Base-by-base conservation (phyloP, 2,797 vertebrate genomes). In the Tragelaphus oryx region DNA sequence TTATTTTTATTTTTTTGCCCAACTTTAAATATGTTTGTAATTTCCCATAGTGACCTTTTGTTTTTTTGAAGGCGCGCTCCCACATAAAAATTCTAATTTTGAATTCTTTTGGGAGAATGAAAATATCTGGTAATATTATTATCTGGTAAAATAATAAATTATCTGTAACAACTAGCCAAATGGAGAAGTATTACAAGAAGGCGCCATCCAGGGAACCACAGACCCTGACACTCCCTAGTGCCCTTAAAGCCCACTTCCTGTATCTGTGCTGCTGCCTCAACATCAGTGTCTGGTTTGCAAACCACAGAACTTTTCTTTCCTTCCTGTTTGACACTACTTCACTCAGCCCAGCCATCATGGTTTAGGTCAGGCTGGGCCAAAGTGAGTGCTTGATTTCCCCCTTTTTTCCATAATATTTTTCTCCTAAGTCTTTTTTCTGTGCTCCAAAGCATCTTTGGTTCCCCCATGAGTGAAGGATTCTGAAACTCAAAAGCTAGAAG, bases 401-500 rank as follows among this genome's bases (percentile, higher is more conserved):
- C 28, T 30, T 30, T 48, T 54, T 57, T 46, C 60, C 17, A 4
- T 18, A 14, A 41, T 10, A 5, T 50, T 87, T 91, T 88, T 20
- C 52, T 50, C 62, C 26, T 33, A 68, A 57, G 37, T 89, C 17
- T 16, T 50, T 92, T 68, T 74, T 59, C 71, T 87, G 17, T 60
- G 4, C 54, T 48, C 3, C 24, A 26, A 46, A 95, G 60, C 24
- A n/a, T 88, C 86, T 89, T 55, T 78, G 57, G 44, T 55, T 9
- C 18, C 8, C 11, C 24, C 4, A 37, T 46, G 55, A 88, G 33
- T 30, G 33, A 18, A 54, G 41, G 48, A 65, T 85, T 96, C 93
- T 85, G 86, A 93, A 90, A 86, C 57, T 79, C 78, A 59, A 86
- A 91, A 90, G 62, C 54, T 33, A 75, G 48, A 78, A 93, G 91